Base-by-base conservation (phyloP, 2,797 vertebrate genomes). In the Luscinia luscinia region DNA sequence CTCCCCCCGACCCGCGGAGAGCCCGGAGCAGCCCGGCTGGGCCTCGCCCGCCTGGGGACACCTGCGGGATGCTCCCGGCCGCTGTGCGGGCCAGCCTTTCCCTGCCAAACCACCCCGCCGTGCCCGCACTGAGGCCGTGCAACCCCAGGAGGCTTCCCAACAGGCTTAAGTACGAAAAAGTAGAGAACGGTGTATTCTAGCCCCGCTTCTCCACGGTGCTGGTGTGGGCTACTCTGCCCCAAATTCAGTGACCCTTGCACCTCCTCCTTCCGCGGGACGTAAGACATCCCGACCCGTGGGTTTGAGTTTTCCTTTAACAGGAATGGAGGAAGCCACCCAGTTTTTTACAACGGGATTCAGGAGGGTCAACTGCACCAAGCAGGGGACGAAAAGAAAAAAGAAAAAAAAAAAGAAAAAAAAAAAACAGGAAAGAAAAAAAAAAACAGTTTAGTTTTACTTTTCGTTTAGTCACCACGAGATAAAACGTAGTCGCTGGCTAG, bases 111-210 rank as follows among this genome's bases (percentile, higher is more conserved):
- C 16, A 8, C 4, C 15, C 8, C 3, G 18, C 41, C 24, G 0
- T 2, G 9, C 19, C 69, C 17, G 0, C 1, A 1, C 36, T 15
- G 46, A 11, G 16, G 30, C 34, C 12, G 3, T 27, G 58, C 9
- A 32, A 12, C 13, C 5, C 48, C 28, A 3, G 0, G 21, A 49
- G 46, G 2, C 15, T 84, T 67, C 49, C 70, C 34, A 22, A 26
- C 4, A 15, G 9, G 16, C 6, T 86, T 12, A n/a, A 63, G 38
- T 1, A 11, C 9, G 24, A 2, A 23, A 46, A 59, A 20, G 41
- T 5, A 23, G 30, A 26, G 45, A 51, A 26, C 1, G 27, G 21
- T 9, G 8, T 2, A 1, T 58, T 59, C 13, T 51, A 5, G 18
- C 11, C 58, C 59, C 8, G 1, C 13, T 79, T 30, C 55, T 55